phyloP scores from a whole-genome alignment of 2,113 vertebrate genomes.

The Pycnonotus jocosus region DNA sequence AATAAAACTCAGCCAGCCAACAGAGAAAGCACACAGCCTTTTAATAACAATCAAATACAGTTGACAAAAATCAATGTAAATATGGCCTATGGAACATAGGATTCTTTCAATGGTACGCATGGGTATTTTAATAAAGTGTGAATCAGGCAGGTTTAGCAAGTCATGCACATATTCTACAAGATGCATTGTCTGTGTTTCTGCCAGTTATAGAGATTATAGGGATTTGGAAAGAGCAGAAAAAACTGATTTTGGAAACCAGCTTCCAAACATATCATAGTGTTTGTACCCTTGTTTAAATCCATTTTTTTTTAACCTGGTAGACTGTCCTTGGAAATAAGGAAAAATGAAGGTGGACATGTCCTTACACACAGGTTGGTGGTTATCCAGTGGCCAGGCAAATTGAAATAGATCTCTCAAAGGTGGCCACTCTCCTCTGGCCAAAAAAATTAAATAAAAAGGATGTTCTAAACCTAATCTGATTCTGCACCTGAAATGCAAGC shows the following conservation, averaged over 20 bases:
- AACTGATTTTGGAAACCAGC: not conserved
- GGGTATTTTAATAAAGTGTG: not conserved
- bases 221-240: not conserved
- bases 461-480: not conserved
- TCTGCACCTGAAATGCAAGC: not conserved
- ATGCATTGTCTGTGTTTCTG: not conserved
- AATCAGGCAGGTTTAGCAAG: not conserved
- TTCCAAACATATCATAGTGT: not conserved
- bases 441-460: not conserved
- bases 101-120: not conserved
- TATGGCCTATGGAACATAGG: not conserved
- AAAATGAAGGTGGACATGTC: not conserved
- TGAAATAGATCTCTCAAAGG: not conserved
- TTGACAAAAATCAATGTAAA: not conserved
- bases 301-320: not conserved
- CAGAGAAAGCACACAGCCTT: not conserved
- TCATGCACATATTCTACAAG: not conserved
- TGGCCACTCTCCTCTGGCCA: not conserved
- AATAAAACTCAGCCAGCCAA: not conserved
- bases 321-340: not conserved
- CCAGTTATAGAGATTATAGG: not conserved
- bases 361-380: not conserved
- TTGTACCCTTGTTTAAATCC: not conserved
- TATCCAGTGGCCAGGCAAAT: not conserved
- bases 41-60: not conserved